phyloP scores from a whole-genome alignment of 2,113 vertebrate species.

The Elephas maximus region DNA sequence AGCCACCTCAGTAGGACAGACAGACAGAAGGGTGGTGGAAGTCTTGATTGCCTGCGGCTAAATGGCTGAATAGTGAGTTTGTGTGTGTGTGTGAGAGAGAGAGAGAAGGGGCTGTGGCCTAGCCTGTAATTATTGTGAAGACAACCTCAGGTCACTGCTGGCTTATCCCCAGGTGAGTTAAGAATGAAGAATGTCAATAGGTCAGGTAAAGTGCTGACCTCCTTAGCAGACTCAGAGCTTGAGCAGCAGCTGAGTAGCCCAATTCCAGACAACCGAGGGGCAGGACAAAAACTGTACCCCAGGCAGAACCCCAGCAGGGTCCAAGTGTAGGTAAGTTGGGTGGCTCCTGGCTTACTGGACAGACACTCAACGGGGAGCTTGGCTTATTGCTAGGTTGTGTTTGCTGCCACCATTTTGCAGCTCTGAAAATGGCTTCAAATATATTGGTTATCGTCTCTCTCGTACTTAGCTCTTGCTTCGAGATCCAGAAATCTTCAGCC shows the following conservation, averaged over 20 bases:
- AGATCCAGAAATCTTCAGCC: background rate
- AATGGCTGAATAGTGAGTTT: background rate
- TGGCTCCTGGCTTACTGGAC: background rate
- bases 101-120: background rate
- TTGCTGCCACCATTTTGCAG: background rate
- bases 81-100: background rate
- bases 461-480: rapidly evolving
- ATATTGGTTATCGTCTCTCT: rapidly evolving
- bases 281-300: too few relatives aligned
- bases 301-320: rapidly evolving
- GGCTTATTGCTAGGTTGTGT: rapidly evolving
- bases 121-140: background rate
- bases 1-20: too few relatives aligned
- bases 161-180: rapidly evolving
- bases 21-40: background rate
- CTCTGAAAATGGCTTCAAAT: background rate
- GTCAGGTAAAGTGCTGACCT: rapidly evolving
- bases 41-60: background rate
- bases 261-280: background rate
- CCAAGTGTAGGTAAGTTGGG: too few relatives aligned
- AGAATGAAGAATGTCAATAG: rapidly evolving
- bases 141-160: background rate
- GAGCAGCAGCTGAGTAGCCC: too few relatives aligned
- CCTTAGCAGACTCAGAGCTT: background rate
- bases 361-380: rapidly evolving